phyloP scores from a whole-genome alignment of 2,888 invertebrate genomes.

The Scaptomyza cyrtandrae region DNA sequence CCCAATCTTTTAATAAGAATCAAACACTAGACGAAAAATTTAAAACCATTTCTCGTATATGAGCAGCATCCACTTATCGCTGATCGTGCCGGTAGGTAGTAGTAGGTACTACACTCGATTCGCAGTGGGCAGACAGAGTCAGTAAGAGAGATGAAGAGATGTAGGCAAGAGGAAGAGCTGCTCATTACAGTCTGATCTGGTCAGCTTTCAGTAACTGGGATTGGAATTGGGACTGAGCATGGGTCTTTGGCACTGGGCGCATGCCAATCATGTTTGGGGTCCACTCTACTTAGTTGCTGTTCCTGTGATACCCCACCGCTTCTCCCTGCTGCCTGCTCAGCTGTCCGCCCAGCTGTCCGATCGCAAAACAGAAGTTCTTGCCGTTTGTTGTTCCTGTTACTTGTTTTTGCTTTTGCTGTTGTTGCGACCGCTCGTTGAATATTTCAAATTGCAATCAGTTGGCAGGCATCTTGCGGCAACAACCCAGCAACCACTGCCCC shows the following conservation, averaged over 20 bases:
- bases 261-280: slow-evolving; percentile 66
- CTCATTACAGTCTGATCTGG: slow-evolving; percentile 66
- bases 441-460: slow-evolving; percentile 81
- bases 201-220: slow-evolving; percentile 28
- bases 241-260: slow-evolving; percentile 32
- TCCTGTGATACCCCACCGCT: slow-evolving; percentile 23
- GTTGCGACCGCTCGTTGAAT: slow-evolving; percentile 67
- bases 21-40: slow-evolving; percentile 80
- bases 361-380: slow-evolving; percentile 75
- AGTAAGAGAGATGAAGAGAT: slow-evolving; percentile 1
- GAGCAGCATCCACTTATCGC: slow-evolving; percentile 74
- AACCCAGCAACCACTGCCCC: slow-evolving; percentile 22
- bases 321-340: slow-evolving; percentile 21
- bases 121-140: slow-evolving; percentile 27
- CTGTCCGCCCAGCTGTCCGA: slow-evolving; percentile 46
- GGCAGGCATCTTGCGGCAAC: slow-evolving; percentile 68
- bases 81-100: slow-evolving; percentile 77
- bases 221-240: slow-evolving; percentile 18
- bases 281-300: slow-evolving; percentile 52
- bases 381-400: slow-evolving; percentile 70
- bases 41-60: slow-evolving; percentile 79
- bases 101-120: slow-evolving; percentile 30
- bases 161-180: slow-evolving; percentile 10
- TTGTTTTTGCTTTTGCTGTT: slow-evolving; percentile 33
- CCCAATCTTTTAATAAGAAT: slow-evolving; percentile 81